These are phyloP conservation scores for Actenoides hombroni DNA, from an alignment of 2,113 vertebrate genomes.

Conservation along the genomic window DNA sequence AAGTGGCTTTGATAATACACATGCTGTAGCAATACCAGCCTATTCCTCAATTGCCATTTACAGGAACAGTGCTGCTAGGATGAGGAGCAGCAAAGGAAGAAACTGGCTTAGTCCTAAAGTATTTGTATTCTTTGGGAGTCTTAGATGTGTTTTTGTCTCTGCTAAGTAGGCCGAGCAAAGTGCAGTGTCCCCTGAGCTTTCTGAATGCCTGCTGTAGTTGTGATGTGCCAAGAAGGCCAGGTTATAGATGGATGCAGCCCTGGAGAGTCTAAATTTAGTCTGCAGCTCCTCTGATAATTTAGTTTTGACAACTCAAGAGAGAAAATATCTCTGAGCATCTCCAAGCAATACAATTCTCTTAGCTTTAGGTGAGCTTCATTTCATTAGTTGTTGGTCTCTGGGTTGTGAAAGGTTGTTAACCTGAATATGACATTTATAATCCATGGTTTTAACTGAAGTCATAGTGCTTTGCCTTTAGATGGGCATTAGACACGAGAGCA, in stretches of 20 bases:
- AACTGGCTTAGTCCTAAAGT: slow-evolving; percentile 29
- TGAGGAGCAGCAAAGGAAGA: slow-evolving; percentile 7
- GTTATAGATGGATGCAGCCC: slow-evolving; percentile 64
- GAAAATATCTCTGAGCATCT: slow-evolving; percentile 16
- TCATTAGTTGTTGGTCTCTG: not conserved
- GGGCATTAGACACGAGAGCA: not conserved
- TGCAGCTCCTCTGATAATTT: slow-evolving; percentile 35
- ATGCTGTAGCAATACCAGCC: not conserved
- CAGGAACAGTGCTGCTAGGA: not conserved
- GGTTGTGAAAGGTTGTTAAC: not conserved
- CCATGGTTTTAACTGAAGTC: not conserved
- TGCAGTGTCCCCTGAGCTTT: slow-evolving; percentile 30
- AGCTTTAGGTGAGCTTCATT: not conserved
- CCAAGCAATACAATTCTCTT: not conserved
- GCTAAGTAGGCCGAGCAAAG: slow-evolving; percentile 59
- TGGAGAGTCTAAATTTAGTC: slow-evolving; percentile 67
- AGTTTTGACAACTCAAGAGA: slow-evolving; percentile 10
- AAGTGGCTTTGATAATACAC: not conserved
- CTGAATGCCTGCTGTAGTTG: slow-evolving; percentile 24
- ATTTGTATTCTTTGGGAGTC: slow-evolving; percentile 34
- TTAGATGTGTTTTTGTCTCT: slow-evolving; percentile 57
- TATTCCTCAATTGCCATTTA: not conserved
- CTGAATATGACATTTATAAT: not conserved
- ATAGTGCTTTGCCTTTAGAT: not conserved
- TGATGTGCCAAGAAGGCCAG: slow-evolving; percentile 58